Conservation (phyloP, 2,797 vertebrate species). For the Pseudomugil gertrudae region DNA sequence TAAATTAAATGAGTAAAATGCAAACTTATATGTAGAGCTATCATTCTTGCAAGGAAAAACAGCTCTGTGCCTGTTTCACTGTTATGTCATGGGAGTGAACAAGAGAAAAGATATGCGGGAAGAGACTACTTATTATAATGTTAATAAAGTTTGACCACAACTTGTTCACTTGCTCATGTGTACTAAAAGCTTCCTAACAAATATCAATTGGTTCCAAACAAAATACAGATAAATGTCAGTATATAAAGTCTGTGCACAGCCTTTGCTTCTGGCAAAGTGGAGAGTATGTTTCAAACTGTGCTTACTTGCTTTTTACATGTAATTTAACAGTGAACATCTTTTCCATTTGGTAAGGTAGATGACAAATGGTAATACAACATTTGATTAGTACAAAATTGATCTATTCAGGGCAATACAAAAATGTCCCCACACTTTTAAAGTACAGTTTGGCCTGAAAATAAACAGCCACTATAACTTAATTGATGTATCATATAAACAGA, state of each 20-base stretch:
- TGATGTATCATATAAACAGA: not conserved
- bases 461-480: not conserved
- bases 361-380: not conserved
- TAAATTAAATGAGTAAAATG: not conserved
- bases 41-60: not conserved
- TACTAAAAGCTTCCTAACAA: not conserved
- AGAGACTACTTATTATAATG: not conserved
- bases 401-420: not conserved
- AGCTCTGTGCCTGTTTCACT: not conserved
- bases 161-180: not conserved
- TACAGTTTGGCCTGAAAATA: not conserved
- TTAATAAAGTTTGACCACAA: not conserved
- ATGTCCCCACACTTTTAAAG: not conserved
- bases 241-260: not conserved
- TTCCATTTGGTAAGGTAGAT: not conserved
- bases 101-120: not conserved
- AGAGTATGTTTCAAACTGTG: not conserved
- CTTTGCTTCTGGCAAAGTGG: not conserved
- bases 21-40: not conserved
- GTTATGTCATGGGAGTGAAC: not conserved
- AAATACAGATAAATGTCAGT: not conserved
- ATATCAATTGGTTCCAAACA: not conserved
- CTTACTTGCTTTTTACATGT: not conserved
- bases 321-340: not conserved
- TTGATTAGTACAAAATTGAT: not conserved